Conservation (phyloP, 2,797 vertebrate species). For the Sebastes nivosus region DNA sequence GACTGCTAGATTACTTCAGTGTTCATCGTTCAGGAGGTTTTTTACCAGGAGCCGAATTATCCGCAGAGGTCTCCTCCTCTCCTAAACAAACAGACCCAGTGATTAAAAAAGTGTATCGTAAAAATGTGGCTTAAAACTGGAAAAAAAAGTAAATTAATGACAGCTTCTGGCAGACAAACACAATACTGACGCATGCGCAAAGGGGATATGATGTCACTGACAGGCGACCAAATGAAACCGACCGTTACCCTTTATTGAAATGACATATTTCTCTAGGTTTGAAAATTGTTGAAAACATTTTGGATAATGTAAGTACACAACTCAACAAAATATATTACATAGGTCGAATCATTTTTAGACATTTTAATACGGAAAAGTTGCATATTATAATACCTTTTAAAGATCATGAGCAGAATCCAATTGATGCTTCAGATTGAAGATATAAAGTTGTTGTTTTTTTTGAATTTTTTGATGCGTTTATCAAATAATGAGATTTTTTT, state of each 20-base stretch:
- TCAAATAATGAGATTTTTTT: not conserved
- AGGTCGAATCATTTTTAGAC: not conserved
- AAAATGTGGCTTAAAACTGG: too few species aligned
- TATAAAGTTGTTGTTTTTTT: not conserved
- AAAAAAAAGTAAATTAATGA: not conserved
- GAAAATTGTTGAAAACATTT: not conserved
- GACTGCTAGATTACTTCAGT: not conserved
- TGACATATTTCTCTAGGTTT: too few species aligned
- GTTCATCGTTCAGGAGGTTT: not conserved
- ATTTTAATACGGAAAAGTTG: too few species aligned
- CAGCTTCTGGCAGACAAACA: not conserved
- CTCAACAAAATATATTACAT: not conserved
- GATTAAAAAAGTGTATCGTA: not conserved
- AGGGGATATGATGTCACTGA: not conserved
- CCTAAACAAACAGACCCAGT: too few species aligned
- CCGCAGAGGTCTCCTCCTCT: too few species aligned
- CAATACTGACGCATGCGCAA: not conserved
- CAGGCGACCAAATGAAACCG: too few species aligned
- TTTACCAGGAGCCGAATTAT: not conserved
- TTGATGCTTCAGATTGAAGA: not conserved
- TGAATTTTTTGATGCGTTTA: not conserved
- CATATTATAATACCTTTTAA: not conserved
- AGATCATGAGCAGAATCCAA: not conserved
- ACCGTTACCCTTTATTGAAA: rapidly evolving
- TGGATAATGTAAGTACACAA: not conserved